phyloP scores from a whole-genome alignment of 2,113 vertebrate genomes.

The Lethenteron reissneri region DNA sequence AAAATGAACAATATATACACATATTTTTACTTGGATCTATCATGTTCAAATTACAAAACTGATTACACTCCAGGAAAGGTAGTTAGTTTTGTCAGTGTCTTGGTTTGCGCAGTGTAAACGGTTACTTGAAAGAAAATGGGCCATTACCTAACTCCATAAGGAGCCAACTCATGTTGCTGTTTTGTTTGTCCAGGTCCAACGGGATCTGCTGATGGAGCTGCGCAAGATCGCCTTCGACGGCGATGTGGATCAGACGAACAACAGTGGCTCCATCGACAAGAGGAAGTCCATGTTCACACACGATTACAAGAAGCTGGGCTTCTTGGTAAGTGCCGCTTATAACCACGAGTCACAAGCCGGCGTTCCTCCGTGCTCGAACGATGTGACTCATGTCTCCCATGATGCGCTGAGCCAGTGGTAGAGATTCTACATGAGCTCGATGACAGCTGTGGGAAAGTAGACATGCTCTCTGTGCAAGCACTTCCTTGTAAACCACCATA shows the following conservation, averaged over 20 bases:
- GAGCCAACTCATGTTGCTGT: neutral
- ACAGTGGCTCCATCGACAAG: constrained; percentile 67
- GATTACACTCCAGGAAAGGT: neutral
- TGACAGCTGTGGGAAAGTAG: no score
- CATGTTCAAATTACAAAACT: constrained; percentile 1
- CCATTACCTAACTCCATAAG: neutral
- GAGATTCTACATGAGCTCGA: no score
- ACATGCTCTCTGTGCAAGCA: no score
- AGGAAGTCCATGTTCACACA: constrained; percentile 98
- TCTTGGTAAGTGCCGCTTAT: constrained; percentile 50
- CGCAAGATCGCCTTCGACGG: constrained; percentile 86
- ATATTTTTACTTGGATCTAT: neutral
- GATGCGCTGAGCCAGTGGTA: no score
- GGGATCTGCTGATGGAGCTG: constrained; percentile 95
- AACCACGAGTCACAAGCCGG: no score
- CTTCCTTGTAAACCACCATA: no score
- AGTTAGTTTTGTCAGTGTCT: neutral
- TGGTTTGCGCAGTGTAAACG: constrained; percentile 16
- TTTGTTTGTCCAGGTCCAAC: constrained; percentile 42
- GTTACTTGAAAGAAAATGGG: constrained; percentile 7
- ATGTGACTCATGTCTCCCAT: no score
- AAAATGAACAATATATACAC: neutral
- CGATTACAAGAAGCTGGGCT: constrained; percentile 95
- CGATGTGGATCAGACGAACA: constrained; percentile 62
- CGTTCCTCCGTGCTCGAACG: no score